phyloP scores from a whole-genome alignment of 2,888 invertebrate genomes.

The Mayetiola destructor region DNA sequence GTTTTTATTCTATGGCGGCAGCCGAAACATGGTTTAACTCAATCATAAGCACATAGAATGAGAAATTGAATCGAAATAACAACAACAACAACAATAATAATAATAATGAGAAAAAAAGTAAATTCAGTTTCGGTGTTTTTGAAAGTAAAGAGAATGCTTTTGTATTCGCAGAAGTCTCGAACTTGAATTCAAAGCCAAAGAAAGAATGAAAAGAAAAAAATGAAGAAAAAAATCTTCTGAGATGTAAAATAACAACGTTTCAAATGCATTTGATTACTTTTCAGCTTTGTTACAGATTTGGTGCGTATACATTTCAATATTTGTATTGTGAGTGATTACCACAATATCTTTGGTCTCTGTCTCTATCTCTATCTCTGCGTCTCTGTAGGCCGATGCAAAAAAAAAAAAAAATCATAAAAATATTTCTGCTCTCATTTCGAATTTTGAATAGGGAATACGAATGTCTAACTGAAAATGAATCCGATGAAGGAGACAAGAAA shows the following conservation, averaged over 20 bases:
- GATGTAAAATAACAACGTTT: too few relatives aligned
- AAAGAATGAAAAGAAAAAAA: not conserved
- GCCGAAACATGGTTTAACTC: not conserved
- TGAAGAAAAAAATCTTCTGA: too few relatives aligned
- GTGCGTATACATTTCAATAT: not conserved
- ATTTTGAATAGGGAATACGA: too few relatives aligned
- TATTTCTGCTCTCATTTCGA: not conserved
- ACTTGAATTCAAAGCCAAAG: too few relatives aligned
- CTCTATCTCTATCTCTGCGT: not conserved
- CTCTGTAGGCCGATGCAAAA: not conserved
- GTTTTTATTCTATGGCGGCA: not conserved
- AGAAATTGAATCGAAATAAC: too few relatives aligned
- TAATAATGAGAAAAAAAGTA: too few relatives aligned
- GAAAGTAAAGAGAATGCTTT: not conserved
- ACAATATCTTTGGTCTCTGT: not conserved
- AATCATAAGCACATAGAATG: too few relatives aligned
- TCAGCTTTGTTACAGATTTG: constrained; percentile 8
- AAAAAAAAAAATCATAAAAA: not conserved
- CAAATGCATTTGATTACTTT: constrained; percentile 5
- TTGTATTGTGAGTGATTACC: constrained; percentile 7
- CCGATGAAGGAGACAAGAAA: too few relatives aligned
- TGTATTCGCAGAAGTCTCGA: not conserved
- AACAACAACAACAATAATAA: too few relatives aligned
- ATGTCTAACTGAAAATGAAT: too few relatives aligned
- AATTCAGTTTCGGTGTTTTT: not conserved